Evolutionary conservation across 2,888 invertebrate species (phyloP), one percentile per base, ranked within the genome.

Genomic region (Cheilosia vernalis): DNA sequence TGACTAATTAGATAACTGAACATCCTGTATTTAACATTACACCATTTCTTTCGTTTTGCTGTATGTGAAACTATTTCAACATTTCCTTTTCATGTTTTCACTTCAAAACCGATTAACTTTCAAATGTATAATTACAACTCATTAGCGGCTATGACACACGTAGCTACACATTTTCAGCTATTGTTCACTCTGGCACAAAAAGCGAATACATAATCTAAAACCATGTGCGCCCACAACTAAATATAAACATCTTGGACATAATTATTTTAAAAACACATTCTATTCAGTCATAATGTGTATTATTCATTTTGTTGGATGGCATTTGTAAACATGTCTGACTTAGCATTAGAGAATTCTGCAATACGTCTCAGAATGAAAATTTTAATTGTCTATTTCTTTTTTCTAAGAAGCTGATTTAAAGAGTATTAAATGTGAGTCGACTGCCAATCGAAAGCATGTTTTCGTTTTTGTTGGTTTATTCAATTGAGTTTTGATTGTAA

Each of bases 221-320:
- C 19, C 13, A 58, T 40, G 21, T 58, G 40, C 21, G 17, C 17
- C 19, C 37, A 37, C 33, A 37, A 3, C 37, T 40, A 58, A 40
- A 58, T 58, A 58, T 58, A 58, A 40, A 40, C 30, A 47, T 37
- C 2, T 24, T 5, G 37, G 1, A 19, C 19, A 40, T 13, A 58
- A 17, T 47, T 17, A 47, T 58, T 58, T 58, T 40, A 15, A 37
- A 58, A 56, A 5, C 6, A 21, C 21, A 58, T 58, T 56, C 56
- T 37, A 19, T 37, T 56, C 33, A 33, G 33, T 56, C 56, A 56
- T 19, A 17, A 4, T 56, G 33, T 56, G 19, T 56, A 30, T 30
- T 55, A 55, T 33, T 10, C 10, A n/a, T 56, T 37, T 19, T 19
- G n/a, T 33, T 19, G 10, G 10, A 27, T 30, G 55, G 30, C 56